A percentile compares a stretch with the other conserved stretches of the same genome.
phyloP scores from a whole-genome alignment of 2,113 vertebrate species.

The Heptranchias perlo region DNA sequence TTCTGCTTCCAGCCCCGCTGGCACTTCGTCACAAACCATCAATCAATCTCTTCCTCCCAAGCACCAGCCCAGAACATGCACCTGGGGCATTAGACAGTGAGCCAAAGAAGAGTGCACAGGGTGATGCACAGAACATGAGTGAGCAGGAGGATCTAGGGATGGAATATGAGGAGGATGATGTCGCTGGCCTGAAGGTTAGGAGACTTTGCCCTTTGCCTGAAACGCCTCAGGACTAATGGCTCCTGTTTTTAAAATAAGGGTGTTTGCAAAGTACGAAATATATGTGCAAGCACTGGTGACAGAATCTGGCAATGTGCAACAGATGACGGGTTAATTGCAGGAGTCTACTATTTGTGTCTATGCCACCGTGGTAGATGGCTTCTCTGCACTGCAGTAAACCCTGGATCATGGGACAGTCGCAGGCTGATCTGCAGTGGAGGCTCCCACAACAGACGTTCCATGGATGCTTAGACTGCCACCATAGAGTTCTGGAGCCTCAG shows the following conservation, averaged over 20 bases:
- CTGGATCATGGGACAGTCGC: neutral
- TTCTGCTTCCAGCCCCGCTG: neutral
- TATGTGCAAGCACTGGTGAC: neutral
- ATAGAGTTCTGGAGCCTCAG: neutral
- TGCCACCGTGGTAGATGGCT: neutral
- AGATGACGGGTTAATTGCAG: neutral
- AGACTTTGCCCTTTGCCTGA: no score
- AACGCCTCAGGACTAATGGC: no score
- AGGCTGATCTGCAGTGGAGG: neutral
- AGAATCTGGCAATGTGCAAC: neutral
- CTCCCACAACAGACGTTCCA: neutral
- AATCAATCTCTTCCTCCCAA: neutral
- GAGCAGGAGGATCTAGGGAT: neutral
- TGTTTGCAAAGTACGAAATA: neutral
- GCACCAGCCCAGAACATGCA: neutral
- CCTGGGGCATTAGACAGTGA: neutral
- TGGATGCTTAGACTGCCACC: neutral
- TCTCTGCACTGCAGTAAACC: neutral
- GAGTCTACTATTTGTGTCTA: neutral
- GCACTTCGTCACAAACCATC: neutral
- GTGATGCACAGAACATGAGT: neutral
- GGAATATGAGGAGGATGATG: no score
- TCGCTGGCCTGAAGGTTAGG: no score
- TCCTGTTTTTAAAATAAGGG: neutral
- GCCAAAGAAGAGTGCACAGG: neutral